Percentiles rank a stretch among this genome's conserved stretches.
phyloP scores from a whole-genome alignment of 2,113 vertebrate species.

The Halichoeres trimaculatus region DNA sequence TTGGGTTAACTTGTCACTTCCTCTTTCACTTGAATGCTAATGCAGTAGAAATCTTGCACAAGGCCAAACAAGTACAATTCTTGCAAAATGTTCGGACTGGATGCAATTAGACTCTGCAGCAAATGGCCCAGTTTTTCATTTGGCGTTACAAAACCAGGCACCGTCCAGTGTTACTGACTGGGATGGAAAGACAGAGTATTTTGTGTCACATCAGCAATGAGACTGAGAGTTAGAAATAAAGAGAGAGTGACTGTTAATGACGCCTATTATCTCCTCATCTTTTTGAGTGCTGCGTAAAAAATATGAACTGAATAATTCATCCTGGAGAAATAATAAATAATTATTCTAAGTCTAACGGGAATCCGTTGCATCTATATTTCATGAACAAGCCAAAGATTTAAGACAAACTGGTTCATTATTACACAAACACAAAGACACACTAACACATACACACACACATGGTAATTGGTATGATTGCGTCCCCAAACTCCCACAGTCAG shows the following conservation, averaged over 20 bases:
- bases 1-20: neutral
- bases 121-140: constrained; percentile 4
- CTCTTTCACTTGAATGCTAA: neutral
- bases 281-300: constrained; percentile 59
- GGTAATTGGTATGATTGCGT: constrained; percentile 69
- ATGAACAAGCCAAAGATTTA: constrained; percentile 64
- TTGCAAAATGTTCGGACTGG: neutral
- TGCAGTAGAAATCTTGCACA: neutral
- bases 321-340: constrained; percentile 67
- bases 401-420: constrained; percentile 59
- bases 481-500: constrained; percentile 63
- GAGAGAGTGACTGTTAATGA: constrained; percentile 45
- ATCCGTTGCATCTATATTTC: constrained; percentile 69
- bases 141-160: neutral
- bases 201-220: constrained; percentile 44
- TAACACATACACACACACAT: neutral
- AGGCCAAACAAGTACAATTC: constrained; percentile 6
- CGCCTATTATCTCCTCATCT: constrained; percentile 46
- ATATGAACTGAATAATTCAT: constrained; percentile 65
- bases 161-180: neutral
- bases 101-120: neutral
- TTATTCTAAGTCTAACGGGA: constrained; percentile 50
- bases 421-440: constrained; percentile 26
- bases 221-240: neutral
- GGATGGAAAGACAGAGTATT: constrained; percentile 14